Evolutionary conservation across 2,888 invertebrate species (phyloP).

Genomic region (Pseudeuparius sepicola): DNA sequence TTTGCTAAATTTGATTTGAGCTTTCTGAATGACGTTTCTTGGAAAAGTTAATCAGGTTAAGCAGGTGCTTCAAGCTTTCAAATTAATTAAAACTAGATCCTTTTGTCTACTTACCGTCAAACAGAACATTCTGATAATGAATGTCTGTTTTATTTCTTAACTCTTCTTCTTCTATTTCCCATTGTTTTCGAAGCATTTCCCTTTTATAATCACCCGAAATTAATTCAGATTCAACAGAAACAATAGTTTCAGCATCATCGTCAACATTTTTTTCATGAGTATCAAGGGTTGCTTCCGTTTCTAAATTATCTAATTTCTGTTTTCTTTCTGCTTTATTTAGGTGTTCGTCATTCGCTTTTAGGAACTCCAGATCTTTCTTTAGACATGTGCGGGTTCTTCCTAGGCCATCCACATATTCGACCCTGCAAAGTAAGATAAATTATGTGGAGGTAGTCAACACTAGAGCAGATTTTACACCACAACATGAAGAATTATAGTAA

Average conservation of each 20-base stretch:
- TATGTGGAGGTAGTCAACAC: too few relatives aligned
- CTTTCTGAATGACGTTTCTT: too few relatives aligned
- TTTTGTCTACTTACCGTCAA: conserved; percentile 56
- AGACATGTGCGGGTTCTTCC: conserved; percentile 80
- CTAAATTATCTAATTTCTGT: conserved; percentile 2
- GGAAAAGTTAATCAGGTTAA: too few relatives aligned
- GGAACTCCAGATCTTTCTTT: conserved; percentile 59
- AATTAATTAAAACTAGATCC: not conserved
- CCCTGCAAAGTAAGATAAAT: conserved; percentile 49
- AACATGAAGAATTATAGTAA: too few relatives aligned
- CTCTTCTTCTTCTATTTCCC: conserved; percentile 77
- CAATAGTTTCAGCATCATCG: conserved; percentile 24
- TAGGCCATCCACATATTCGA: conserved; percentile 80
- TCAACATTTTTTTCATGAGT: conserved; percentile 15
- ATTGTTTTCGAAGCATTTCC: conserved; percentile 68
- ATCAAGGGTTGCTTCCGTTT: conserved; percentile 16
- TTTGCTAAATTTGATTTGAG: too few relatives aligned
- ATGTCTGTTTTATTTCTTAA: conserved; percentile 62
- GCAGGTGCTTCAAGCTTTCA: too few relatives aligned
- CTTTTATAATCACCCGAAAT: conserved; percentile 47
- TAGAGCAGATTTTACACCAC: too few relatives aligned
- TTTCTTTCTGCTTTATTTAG: conserved; percentile 31
- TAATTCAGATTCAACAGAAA: conserved; percentile 36
- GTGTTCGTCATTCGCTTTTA: conserved; percentile 53
- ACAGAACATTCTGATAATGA: conserved; percentile 88